Base-by-base conservation (phyloP, 2,113 vertebrate genomes). In the Sylvietta virens region DNA sequence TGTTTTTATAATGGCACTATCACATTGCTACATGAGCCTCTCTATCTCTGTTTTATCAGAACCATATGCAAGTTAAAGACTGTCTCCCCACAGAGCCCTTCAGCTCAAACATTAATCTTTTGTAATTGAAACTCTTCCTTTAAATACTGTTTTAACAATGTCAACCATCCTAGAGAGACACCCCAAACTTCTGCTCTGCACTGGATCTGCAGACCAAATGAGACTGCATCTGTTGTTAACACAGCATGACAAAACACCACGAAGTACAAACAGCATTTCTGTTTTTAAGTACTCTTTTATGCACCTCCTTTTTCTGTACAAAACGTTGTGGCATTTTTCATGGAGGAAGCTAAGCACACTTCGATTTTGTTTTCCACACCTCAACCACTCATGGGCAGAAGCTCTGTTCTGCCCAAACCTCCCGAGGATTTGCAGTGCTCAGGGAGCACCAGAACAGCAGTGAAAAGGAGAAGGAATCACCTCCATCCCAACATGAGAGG, bases 271-370 rank as follows among this genome's bases (percentile, higher is more conserved):
- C 6, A 74, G 30, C 19, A 45, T 57, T 94, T 84, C 72, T 81
- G 15, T 3, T 74, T 86, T 78, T n/a, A 56, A 19, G 30, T 57
- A 31, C 28, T 53, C 9, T 27, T 50, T 45, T 10, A 5, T 8
- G 27, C 10, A 50, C 8, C 22, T 64, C n/a, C 31, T 60, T 67
- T 35, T 44, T 53, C 64, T 51, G 30, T 10, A 40, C 13, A 74
- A 70, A 88, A 50, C 24, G 22, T 2, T 21, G 57, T 13, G 28
- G 11, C 22, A 54, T 42, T 88, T 79, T 77, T 57, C 62, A 53
- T 0, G 19, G 47, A 91, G 67, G 35, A 92, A 87, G 33, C 15
- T 1, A 3, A 60, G 16, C 13, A 54, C 0, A 0, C 35, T 88
- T 23, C 4, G 3, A 4, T 76, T 88, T 76, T 56, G 30, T 82